phyloP scores from a whole-genome alignment of 2,797 vertebrate genomes.

The Alosa sapidissima region DNA sequence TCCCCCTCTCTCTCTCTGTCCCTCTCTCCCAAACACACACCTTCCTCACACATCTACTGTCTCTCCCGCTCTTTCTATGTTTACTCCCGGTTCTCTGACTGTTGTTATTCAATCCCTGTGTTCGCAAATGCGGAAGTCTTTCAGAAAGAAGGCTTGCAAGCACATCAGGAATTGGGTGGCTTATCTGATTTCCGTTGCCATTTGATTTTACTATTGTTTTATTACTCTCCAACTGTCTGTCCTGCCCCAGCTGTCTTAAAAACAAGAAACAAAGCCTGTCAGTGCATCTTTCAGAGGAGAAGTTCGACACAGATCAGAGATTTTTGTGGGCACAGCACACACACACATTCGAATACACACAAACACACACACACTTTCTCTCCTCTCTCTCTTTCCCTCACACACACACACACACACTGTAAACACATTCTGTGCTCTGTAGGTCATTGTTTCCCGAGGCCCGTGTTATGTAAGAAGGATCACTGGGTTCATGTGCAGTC shows the following conservation, averaged over 20 bases:
- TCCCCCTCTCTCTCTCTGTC: background rate
- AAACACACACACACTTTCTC: slow-evolving; percentile 15
- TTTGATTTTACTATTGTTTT: slow-evolving; percentile 32
- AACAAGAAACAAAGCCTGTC: background rate
- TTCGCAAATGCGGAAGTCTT: background rate
- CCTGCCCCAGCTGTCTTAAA: background rate
- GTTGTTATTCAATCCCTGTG: background rate
- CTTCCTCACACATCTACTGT: slow-evolving; percentile 14
- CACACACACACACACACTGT: slow-evolving; percentile 38
- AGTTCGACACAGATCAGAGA: background rate
- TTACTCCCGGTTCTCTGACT: background rate
- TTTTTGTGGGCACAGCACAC: background rate
- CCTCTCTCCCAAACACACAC: slow-evolving; percentile 15
- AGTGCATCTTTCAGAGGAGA: background rate
- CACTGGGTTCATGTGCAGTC: slow-evolving; percentile 9
- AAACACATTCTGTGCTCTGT: slow-evolving; percentile 21
- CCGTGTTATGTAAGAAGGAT: slow-evolving; percentile 25
- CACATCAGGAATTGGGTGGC: background rate
- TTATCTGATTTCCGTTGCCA: slow-evolving; percentile 16
- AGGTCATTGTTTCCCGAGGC: slow-evolving; percentile 19
- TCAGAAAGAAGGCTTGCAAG: background rate
- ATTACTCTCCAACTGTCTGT: background rate
- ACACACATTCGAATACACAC: background rate
- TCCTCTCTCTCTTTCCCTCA: slow-evolving; percentile 25
- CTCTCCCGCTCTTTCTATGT: slow-evolving; percentile 38